Evolutionary conservation across 1,140 invertebrate species (phyloP), one percentile per base, ranked within the genome.

Genomic region (Bombyx mori): DNA sequence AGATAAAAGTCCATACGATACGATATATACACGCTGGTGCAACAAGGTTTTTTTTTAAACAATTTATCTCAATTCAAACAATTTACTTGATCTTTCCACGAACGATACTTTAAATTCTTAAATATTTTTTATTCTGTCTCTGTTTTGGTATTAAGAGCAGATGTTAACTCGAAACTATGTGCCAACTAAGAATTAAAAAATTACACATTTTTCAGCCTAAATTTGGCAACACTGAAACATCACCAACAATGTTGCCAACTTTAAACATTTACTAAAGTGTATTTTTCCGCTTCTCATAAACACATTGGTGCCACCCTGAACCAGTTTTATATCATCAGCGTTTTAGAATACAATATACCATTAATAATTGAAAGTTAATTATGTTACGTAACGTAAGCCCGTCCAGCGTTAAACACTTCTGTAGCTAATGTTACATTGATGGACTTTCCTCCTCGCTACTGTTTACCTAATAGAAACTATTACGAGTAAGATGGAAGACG

Each of bases 401-500:
- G 26, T 5, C 4, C 26, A 35, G 26, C 26, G 26, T 42, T 42
- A 42, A 53, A 35, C 35, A 53, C 35, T 53, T 7, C 9, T 42
- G 6, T 53, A 9, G 8, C 9, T 35, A 6, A 53, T 35, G 6
- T 53, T 7, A 12, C 12, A 12, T 35, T 9, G 22, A 35, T 51
- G 22, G 50, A 51, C 50, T 51, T 26, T 51, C 42, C 42, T 35
- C 22, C 50, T 35, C 48, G 8, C 8, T 35, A 51, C 22, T 26
- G 22, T 51, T 50, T 51, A 71, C 68, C 70, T 79, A 81, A 77
- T 62, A 73, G 71, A 73, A 83, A 81, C 72, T 72, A 76, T 82
- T 79, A 78, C 68, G 71, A 84, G 69, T 82, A 79, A 82, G 79
- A 81, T 84, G 81, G 81, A 86, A 84, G 83, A 84, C 83, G 83